Percentiles rank a stretch among this genome's conserved stretches.
These are phyloP conservation scores for Bellardia pandia DNA, from an alignment of 2,888 invertebrate genomes.

Conservation along the genomic window DNA sequence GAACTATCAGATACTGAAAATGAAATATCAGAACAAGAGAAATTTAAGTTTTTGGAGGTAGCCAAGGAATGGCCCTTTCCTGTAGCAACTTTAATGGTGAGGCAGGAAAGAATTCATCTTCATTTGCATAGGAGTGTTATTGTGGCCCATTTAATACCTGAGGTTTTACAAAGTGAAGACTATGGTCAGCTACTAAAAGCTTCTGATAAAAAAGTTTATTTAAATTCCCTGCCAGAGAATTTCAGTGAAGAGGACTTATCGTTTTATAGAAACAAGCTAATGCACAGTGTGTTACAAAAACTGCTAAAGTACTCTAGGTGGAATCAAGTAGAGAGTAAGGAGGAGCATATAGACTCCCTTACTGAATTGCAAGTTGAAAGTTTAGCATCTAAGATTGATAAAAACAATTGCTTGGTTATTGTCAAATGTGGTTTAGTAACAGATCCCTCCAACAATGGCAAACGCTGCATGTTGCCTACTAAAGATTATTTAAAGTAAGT, in stretches of 20 bases:
- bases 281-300: conserved; percentile 75
- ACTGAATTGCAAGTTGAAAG: conserved; percentile 74
- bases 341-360: conserved; percentile 31
- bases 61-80: conserved; percentile 77
- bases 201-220: conserved; percentile 4
- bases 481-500: conserved; percentile 77
- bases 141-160: conserved; percentile 73
- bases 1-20: conserved; percentile 51
- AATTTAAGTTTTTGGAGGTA: conserved; percentile 69
- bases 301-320: conserved; percentile 77
- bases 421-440: conserved; percentile 87
- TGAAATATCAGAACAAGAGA: conserved; percentile 38
- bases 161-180: conserved; percentile 73
- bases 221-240: conserved; percentile 28
- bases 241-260: conserved; percentile 72
- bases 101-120: conserved; percentile 77
- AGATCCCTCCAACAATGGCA: conserved; percentile 85
- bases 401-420: conserved; percentile 39
- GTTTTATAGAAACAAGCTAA: conserved; percentile 76
- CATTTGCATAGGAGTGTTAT: conserved; percentile 76
- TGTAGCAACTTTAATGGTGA: conserved; percentile 70
- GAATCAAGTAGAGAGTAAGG: conserved; percentile 67
- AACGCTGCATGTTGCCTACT: conserved; percentile 84
- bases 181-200: conserved; percentile 71
- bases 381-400: conserved; percentile 55